These are phyloP conservation scores for Acrobasis repandana DNA, from an alignment of 2,888 invertebrate genomes.

Conservation along the genomic window DNA sequence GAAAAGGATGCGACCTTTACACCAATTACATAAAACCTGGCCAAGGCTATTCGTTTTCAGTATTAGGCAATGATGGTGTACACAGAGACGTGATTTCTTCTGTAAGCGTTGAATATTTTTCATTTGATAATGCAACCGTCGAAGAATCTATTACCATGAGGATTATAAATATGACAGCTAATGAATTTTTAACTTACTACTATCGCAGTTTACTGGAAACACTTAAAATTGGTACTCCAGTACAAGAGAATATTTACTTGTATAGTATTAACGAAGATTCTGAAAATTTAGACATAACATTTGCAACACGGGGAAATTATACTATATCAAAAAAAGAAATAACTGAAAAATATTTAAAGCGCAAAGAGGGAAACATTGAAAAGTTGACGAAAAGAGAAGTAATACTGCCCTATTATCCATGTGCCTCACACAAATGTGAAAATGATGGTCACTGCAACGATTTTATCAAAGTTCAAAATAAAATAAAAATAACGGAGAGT, in stretches of 20 bases:
- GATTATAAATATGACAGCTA: constrained; percentile 88
- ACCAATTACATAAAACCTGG: constrained; percentile 88
- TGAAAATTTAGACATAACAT: constrained; percentile 86
- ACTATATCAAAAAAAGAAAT: constrained; percentile 86
- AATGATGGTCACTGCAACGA: constrained; percentile 91
- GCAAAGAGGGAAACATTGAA: constrained; percentile 85
- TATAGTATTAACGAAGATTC: constrained; percentile 89
- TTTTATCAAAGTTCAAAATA: constrained; percentile 86
- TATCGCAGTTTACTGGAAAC: constrained; percentile 89
- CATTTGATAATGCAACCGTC: constrained; percentile 91
- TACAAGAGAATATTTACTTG: constrained; percentile 85
- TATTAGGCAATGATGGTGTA: constrained; percentile 94
- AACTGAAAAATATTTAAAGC: constrained; percentile 85
- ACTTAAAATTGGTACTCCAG: constrained; percentile 85
- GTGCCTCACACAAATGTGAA: constrained; percentile 87
- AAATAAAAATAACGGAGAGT: constrained; percentile 90
- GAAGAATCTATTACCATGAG: constrained; percentile 91
- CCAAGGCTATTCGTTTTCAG: constrained; percentile 89
- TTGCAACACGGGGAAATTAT: constrained; percentile 85
- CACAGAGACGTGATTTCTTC: constrained; percentile 94
- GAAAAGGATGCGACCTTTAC: constrained; percentile 90
- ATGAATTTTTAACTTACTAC: constrained; percentile 88
- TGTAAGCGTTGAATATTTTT: constrained; percentile 91
- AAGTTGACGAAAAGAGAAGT: constrained; percentile 84
- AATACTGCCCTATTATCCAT: constrained; percentile 90